Evolutionary conservation across 2,797 vertebrate genomes (phyloP).

Genomic region (Poeciliopsis paucimaculata): DNA sequence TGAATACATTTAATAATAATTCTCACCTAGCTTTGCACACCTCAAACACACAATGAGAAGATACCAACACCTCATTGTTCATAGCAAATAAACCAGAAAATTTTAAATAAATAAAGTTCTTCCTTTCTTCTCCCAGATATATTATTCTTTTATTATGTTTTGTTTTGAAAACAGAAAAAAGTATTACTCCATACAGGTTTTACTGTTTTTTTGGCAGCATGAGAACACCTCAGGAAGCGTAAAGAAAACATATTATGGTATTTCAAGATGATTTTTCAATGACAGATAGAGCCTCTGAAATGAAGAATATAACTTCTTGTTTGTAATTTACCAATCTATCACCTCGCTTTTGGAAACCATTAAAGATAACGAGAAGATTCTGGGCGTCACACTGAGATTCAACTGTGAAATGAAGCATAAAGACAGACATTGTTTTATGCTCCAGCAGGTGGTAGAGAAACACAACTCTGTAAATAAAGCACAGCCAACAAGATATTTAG

Average conservation of each 20-base stretch:
- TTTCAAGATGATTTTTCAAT: slow-evolving; percentile 28
- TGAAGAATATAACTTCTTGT: slow-evolving; percentile 33
- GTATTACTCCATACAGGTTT: background rate
- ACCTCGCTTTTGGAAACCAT: slow-evolving; percentile 57
- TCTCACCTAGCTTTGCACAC: background rate
- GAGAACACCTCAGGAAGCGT: slow-evolving; percentile 3
- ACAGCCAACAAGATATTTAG: slow-evolving; percentile 2
- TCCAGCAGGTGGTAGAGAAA: slow-evolving; percentile 27
- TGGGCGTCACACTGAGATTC: slow-evolving; percentile 44
- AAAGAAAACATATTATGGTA: slow-evolving; percentile 34
- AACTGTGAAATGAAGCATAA: slow-evolving; percentile 31
- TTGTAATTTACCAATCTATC: slow-evolving; percentile 48
- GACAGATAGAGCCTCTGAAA: slow-evolving; percentile 26
- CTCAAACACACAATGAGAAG: background rate
- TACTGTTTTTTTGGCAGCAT: background rate
- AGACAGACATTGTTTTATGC: slow-evolving; percentile 41
- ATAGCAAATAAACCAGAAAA: background rate
- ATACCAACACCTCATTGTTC: background rate
- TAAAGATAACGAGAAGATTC: slow-evolving; percentile 42
- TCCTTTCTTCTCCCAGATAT: background rate
- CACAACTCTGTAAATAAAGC: slow-evolving; percentile 24
- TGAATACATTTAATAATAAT: background rate
- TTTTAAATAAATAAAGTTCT: slow-evolving; percentile 14
- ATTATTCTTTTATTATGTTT: background rate
- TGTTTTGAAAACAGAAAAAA: background rate